Evolutionary conservation across 2,113 vertebrate species (phyloP), one percentile per base, ranked within the genome.

Genomic region (Pituophis catenifer): DNA sequence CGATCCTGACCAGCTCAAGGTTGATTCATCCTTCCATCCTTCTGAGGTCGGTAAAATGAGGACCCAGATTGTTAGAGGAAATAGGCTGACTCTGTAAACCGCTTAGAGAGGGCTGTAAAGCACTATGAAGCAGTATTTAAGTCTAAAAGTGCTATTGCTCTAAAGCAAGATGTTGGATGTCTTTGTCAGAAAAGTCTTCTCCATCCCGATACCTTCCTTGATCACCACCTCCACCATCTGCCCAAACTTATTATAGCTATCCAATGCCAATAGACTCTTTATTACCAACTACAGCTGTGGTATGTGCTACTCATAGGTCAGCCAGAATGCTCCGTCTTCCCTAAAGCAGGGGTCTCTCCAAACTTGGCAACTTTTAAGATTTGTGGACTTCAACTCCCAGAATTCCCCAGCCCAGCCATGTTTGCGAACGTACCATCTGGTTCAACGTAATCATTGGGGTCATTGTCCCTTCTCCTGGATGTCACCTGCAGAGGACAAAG

Each of bases 391-490:
- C 62, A 70, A n/a, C 29, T 70, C 62, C 62, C 62, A 70, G 29
- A n/a, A 70, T 70, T n/a, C 62, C 62, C 11, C 62, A n/a, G 29
- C 29, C 62, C 62, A 15, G 62, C 62, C 62, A 70, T 1, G 5
- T 7, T 3, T 5, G 57, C 0, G 0, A 88, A 94, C 97, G 97
- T 94, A 99, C 99, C 99, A 0, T 99, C 99, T 95, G 99, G 99
- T 94, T 99, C 99, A 85, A 99, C 99, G 0, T 99, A 99, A 95
- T 99, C 99, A 70, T 99, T 99, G 89, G 99, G 99, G 94, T 99
- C 99, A 0, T 99, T 99, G 96, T 99, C 99, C 96, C 99, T 98
- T 97, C 98, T 99, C 95, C 99, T 98, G 90, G 99, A 99, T 0
- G 99, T 99, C 93, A 99, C 99, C 99, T 99, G 94, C 23, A 93